Evolutionary conservation across 1,140 invertebrate species (phyloP), one percentile per base, ranked within the genome.

Genomic region (Coelopa frigida): DNA sequence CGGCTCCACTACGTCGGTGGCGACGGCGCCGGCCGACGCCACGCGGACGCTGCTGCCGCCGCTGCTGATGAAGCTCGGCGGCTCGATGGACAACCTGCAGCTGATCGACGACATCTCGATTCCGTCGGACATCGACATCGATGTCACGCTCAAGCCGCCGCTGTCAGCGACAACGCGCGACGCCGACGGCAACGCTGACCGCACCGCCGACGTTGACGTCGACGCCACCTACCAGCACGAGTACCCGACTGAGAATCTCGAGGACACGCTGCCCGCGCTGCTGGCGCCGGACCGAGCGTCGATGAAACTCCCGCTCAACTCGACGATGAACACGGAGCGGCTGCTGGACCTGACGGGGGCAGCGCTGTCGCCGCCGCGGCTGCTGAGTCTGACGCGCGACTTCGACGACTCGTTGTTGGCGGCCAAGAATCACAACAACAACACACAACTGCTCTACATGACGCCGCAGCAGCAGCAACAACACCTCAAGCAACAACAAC

Each of bases 221-320:
- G n/a, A n/a, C n/a, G n/a, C n/a, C n/a, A n/a, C 27, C n/a, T 29
- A n/a, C 7, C 7, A 8, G n/a, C n/a, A 35, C 33, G 5, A 35
- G 14, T 55, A 21, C 32, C 45, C 11, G 43, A 44, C 12, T 41
- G 27, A 1, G 43, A 14, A n/a, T 26, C 35, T 14, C 8, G 33
- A 32, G 40, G n/a, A 14, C n/a, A 66, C 63, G 6, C 38, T 67
- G 35, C 62, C 48, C 3, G 44, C 56, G 14, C 6, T 17, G 7
- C 22, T 66, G 50, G 53, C 64, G 3, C 61, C 64, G 1, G 48
- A 61, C 32, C 64, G 58, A 26, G 33, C 47, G 12, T 50, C 53
- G 35, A 63, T 68, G 64, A 68, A 65, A 46, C 29, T 68, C 48
- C 57, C 59, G 1, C 36, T 68, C 3, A 68, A 65, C 21, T 68